Percentiles rank a stretch among this genome's conserved stretches.
Conservation (phyloP, 2,113 vertebrate species). For the Platichthys stellatus region DNA sequence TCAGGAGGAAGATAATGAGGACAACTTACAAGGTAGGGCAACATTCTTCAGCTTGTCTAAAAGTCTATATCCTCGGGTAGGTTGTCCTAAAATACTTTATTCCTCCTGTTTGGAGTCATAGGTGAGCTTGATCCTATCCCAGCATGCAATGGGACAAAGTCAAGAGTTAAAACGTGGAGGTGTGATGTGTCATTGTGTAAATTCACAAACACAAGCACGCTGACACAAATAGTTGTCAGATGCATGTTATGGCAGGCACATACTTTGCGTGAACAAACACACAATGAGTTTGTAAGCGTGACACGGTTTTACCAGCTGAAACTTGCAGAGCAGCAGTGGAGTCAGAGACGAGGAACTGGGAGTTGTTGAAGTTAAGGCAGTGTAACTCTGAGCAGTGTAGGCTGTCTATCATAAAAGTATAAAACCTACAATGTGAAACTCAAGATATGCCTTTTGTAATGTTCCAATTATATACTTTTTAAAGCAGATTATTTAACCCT, state of each 20-base stretch:
- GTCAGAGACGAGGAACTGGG: not conserved
- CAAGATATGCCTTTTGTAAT: too few species aligned
- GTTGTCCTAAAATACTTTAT: not conserved
- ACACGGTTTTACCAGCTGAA: slow-evolving; percentile 34
- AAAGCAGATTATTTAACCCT: too few species aligned
- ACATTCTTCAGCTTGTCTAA: not conserved
- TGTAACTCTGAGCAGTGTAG: not conserved
- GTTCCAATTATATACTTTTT: too few species aligned
- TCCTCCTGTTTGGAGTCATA: not conserved
- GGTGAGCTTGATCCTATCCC: not conserved
- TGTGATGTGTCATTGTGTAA: slow-evolving; percentile 17
- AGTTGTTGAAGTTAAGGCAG: not conserved
- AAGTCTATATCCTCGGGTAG: not conserved
- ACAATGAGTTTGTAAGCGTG: not conserved
- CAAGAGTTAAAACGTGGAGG: not conserved
- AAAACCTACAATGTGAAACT: not conserved
- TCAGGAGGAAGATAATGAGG: slow-evolving; percentile 11
- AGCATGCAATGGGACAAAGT: slow-evolving; percentile 8
- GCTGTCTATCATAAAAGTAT: not conserved
- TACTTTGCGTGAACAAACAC: slow-evolving; percentile 4
- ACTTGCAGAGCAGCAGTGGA: slow-evolving; percentile 41
- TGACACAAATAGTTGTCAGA: slow-evolving; percentile 21
- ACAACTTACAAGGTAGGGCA: slow-evolving; percentile 55
- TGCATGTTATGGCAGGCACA: slow-evolving; percentile 37
- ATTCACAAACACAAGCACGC: not conserved